These are phyloP conservation scores for Calephelis nemesis DNA, from an alignment of 1,140 invertebrate genomes.

Conservation along the genomic window DNA sequence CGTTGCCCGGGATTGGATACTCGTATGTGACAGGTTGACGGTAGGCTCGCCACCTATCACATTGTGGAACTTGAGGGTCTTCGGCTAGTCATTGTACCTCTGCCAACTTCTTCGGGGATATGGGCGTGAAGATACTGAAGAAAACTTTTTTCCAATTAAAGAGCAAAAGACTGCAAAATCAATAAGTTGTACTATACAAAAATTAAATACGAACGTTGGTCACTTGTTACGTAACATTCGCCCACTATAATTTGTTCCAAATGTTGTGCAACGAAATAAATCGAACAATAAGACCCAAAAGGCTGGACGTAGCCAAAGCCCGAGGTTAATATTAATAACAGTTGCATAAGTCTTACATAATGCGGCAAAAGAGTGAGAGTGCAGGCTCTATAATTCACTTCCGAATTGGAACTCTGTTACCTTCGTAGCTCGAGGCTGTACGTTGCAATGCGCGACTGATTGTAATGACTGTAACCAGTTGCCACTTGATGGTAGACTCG, in stretches of 20 bases:
- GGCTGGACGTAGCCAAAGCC: not conserved
- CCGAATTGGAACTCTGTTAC: slow-evolving; percentile 52
- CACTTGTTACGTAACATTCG: not conserved
- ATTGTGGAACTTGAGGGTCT: too few relatives aligned
- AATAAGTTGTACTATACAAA: too few relatives aligned
- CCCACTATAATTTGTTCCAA: not conserved
- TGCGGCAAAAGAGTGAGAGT: slow-evolving; percentile 49
- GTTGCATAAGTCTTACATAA: slow-evolving; percentile 65
- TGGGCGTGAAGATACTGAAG: too few relatives aligned
- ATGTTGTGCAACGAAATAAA: not conserved
- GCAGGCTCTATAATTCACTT: slow-evolving; percentile 55
- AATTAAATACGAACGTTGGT: too few relatives aligned
- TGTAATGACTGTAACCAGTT: slow-evolving; percentile 47
- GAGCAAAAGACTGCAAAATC: too few relatives aligned
- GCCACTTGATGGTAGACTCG: slow-evolving; percentile 63
- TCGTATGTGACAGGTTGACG: too few relatives aligned
- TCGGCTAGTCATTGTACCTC: too few relatives aligned
- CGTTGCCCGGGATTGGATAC: too few relatives aligned
- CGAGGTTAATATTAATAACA: slow-evolving; percentile 40
- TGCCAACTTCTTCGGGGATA: too few relatives aligned
- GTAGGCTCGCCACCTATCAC: too few relatives aligned
- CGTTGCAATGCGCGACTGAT: slow-evolving; percentile 52
- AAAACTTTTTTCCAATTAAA: too few relatives aligned
- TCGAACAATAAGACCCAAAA: not conserved
- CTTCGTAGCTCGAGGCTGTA: slow-evolving; percentile 49